A percentile compares a stretch with the other conserved stretches of the same genome.
Conservation (phyloP, 2,113 vertebrate species). For the Platichthys stellatus region DNA sequence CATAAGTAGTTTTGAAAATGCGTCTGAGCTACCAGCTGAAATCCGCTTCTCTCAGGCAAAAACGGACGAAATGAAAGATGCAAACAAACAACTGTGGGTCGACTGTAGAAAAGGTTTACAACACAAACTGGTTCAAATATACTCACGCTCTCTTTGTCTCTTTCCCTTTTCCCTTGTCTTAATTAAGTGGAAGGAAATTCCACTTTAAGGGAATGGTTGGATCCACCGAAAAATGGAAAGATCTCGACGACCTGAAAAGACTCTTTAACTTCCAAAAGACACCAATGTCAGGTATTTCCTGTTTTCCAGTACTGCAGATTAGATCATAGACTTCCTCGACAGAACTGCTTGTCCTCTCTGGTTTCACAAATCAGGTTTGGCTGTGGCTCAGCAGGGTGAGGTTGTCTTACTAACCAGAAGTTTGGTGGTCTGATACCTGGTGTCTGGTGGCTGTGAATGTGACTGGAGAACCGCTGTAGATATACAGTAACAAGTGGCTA, state of each 20-base stretch:
- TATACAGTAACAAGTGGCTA: too few species aligned
- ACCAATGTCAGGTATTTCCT: constrained; percentile 52
- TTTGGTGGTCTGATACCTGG: too few species aligned
- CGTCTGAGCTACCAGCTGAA: constrained; percentile 45
- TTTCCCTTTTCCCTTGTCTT: neutral
- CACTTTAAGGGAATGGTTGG: constrained; percentile 49
- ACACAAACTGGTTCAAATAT: neutral
- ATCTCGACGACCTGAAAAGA: constrained; percentile 46
- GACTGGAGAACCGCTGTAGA: too few species aligned
- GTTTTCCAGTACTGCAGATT: neutral
- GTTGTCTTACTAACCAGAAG: too few species aligned
- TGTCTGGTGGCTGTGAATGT: too few species aligned
- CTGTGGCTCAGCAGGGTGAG: too few species aligned
- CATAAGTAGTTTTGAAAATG: neutral
- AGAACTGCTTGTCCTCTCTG: too few species aligned
- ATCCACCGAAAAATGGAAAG: constrained; percentile 55
- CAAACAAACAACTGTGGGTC: constrained; percentile 9
- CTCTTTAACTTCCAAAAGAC: constrained; percentile 56
- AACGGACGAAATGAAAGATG: neutral
- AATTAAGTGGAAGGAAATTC: constrained; percentile 50
- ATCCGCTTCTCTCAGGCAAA: constrained; percentile 21
- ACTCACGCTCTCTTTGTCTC: neutral
- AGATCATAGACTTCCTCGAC: too few species aligned
- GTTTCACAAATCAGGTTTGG: too few species aligned
- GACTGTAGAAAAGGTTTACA: neutral